A percentile compares a stretch with the other conserved stretches of the same genome.
phyloP scores from a whole-genome alignment of 2,888 invertebrate genomes.

The Noctua fimbriata region DNA sequence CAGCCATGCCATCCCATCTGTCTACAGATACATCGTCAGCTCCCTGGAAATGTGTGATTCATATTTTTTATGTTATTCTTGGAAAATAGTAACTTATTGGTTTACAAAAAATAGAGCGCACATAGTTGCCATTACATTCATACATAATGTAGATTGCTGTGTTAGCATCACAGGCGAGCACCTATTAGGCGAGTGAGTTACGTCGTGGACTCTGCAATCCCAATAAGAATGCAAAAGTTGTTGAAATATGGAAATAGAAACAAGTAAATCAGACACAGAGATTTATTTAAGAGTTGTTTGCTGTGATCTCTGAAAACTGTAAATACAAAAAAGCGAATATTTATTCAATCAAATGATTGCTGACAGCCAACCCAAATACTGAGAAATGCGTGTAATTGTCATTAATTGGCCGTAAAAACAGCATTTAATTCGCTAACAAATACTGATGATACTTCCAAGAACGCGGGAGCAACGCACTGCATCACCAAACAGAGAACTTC shows the following conservation, averaged over 20 bases:
- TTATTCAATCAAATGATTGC: slow-evolving; percentile 32
- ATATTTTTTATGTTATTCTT: background rate
- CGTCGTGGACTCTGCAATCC: background rate
- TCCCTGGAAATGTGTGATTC: background rate
- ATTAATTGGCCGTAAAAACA: slow-evolving; percentile 69
- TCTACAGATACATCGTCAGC: background rate
- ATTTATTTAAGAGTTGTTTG: background rate
- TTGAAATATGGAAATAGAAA: background rate
- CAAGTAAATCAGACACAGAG: background rate
- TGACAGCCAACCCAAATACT: slow-evolving; percentile 53
- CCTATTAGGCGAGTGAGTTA: background rate
- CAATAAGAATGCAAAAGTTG: no score
- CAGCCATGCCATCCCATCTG: background rate
- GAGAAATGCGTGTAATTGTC: slow-evolving; percentile 69
- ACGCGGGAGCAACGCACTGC: slow-evolving; percentile 80
- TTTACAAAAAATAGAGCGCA: background rate
- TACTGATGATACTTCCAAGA: slow-evolving; percentile 83
- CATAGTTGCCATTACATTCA: background rate
- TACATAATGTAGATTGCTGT: background rate
- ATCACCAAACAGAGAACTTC: slow-evolving; percentile 48
- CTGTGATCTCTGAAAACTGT: background rate
- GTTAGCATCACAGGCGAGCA: background rate
- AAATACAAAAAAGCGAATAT: slow-evolving; percentile 15
- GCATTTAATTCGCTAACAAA: slow-evolving; percentile 61
- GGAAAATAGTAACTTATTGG: background rate